phyloP scores from a whole-genome alignment of 1,140 invertebrate species.

The Mya arenaria region DNA sequence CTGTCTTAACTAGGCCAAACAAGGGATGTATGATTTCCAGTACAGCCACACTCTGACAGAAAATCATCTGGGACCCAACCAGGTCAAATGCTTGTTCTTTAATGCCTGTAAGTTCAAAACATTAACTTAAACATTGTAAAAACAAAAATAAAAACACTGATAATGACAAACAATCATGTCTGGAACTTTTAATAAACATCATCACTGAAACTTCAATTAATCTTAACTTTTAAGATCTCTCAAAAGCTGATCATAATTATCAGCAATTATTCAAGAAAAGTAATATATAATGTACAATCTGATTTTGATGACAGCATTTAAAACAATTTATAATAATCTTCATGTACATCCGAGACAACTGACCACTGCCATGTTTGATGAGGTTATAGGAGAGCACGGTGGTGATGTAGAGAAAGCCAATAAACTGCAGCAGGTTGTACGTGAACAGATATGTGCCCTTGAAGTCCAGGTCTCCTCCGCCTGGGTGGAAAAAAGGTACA shows the following conservation, averaged over 20 bases:
- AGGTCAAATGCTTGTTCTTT: conserved; percentile 88
- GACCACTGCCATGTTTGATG: conserved; percentile 87
- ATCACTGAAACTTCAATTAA: too few relatives aligned
- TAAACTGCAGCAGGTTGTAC: conserved; percentile 95
- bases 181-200: not conserved
- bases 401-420: conserved; percentile 92
- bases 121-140: too few relatives aligned
- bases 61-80: conserved; percentile 91
- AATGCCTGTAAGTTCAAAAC: conserved; percentile 85
- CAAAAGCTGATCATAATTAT: too few relatives aligned
- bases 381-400: conserved; percentile 87
- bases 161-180: not conserved
- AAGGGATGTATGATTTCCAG: conserved; percentile 95
- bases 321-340: too few relatives aligned
- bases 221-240: too few relatives aligned
- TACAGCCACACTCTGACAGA: conserved; percentile 91
- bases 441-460: conserved; percentile 93
- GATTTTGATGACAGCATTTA: not conserved
- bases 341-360: too few relatives aligned
- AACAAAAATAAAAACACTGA: conserved; percentile 54
- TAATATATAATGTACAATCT: not conserved
- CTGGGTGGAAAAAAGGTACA: conserved; percentile 53
- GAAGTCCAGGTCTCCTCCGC: conserved; percentile 85
- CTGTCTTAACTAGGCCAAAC: conserved; percentile 92
- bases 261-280: not conserved